Evolutionary conservation across 2,113 vertebrate genomes (phyloP), one percentile per base, ranked within the genome.

Genomic region (Alethe castanea): DNA sequence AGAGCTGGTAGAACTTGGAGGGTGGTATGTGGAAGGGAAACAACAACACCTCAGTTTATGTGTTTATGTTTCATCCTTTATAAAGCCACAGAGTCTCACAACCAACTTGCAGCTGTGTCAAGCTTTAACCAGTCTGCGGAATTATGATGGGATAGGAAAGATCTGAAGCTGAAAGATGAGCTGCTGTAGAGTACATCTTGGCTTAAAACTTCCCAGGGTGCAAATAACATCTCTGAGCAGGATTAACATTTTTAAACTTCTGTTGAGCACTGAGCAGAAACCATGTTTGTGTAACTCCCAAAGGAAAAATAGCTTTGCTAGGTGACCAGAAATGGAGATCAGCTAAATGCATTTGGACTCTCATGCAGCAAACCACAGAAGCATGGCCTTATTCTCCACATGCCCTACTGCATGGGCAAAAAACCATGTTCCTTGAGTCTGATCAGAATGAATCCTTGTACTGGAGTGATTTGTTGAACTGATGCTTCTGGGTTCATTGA

Each of bases 321-420:
- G 29, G 17, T 76, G 44, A 47, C 38, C 61, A 87, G 28, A 72
- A 86, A 44, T 31, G n/a, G 23, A 80, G 9, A 80, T 3, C n/a
- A 83, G 15, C 11, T 80, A 48, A 31, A 47, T 26, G 5, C 28
- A 53, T 33, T 20, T 81, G 19, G 36, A 59, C 5, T 74, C 4
- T 59, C 35, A 31, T 22, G 16, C 2, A 72, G 64, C 19, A 65
- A 91, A 67, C 6, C n/a, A n/a, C 5, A 29, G 22, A 84, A 59
- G 13, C 12, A 8, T 31, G 47, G n/a, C 18, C 16, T 65, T 50
- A 38, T 35, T 60, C 14, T 59, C n/a, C 29, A 20, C 11, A 11
- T 5, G 14, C 8, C 33, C 18, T 66, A 5, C 3, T 7, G 57
- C 1, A 2, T 3, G 5, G 19, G 12, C 31, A 77, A 56, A 50